A percentile compares a stretch with the other conserved stretches of the same genome.
Conservation (phyloP, 2,888 invertebrate species). For the Scrobipalpa atriplicella region DNA sequence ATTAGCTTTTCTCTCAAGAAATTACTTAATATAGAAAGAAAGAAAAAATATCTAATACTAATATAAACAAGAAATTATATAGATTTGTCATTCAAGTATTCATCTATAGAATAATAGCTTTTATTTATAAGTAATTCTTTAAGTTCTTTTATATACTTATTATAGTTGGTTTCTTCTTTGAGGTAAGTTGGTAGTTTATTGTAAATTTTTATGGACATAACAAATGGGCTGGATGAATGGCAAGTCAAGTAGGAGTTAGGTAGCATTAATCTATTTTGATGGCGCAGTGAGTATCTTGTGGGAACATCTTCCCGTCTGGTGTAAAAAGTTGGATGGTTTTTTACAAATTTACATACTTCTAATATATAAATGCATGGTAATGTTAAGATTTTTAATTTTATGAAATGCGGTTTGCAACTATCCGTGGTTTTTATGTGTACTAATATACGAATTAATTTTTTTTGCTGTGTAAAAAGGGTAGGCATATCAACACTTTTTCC, state of each 20-base stretch:
- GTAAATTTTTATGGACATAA: background rate
- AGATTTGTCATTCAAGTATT: conserved; percentile 1
- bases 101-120: background rate
- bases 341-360: conserved; percentile 9
- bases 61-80: too few species aligned
- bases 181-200: background rate
- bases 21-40: too few species aligned
- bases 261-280: conserved; percentile 1
- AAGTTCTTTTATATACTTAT: background rate
- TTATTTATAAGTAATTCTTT: background rate
- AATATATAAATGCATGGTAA: background rate
- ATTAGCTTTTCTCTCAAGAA: too few species aligned
- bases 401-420: too few species aligned
- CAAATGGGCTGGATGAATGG: background rate
- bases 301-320: background rate
- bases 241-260: background rate
- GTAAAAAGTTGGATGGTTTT: background rate
- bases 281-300: background rate
- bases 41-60: too few species aligned
- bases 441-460: too few species aligned
- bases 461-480: too few species aligned
- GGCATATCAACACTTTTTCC: too few species aligned
- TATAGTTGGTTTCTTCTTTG: background rate
- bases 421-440: too few species aligned
- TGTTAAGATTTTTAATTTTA: too few species aligned